Base-by-base conservation (phyloP, 2,797 vertebrate genomes). In the Catostomus latipinnis region DNA sequence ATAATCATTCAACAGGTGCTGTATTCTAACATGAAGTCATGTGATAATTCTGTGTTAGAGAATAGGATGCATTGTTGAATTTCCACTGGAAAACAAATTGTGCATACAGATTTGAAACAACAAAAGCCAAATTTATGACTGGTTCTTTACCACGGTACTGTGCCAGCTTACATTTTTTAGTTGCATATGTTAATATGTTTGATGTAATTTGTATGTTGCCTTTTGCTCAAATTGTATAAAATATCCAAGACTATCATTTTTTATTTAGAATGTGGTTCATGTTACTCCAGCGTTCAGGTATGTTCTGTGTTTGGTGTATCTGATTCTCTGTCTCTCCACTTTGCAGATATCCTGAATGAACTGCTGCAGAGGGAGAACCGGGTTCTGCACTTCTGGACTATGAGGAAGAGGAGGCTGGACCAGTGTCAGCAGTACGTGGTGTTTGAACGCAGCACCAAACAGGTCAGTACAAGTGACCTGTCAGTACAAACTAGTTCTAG, bases 371-470 rank as follows among this genome's bases (percentile, higher is more conserved):
- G 98, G 82, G 98, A 99, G 91, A 99, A 99, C 91, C 91, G 97
- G 87, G 97, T 99, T 60, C 90, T 99, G 60, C 98, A 99, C 89
- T 99, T 99, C 81, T 99, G 98, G 98, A 99, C 98, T 72, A 96
- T 99, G 96, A 94, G 97, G 74, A 99, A 99, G 87, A 91, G 97
- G 34, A 92, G 97, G 74, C 94, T 99, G 81, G 98, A 99, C 88
- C 97, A 99, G 79, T 99, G 98, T 87, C 98, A 99, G 78, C 98
- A 99, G 82, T 99, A 97, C 2, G 97, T 99, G 56, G 97, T 99
- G 82, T 99, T 99, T 87, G 97, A 99, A 88, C 95, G 97, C 90
- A 99, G 98, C 4, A 96, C 97, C 88, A 99, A 99, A 85, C 98
- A 99, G 85, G 85, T 84, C 53, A 79, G 78, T 22, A 63, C 14